These are phyloP conservation scores for Lutraria rhynchaena DNA, from an alignment of 1,140 invertebrate genomes.

Conservation along the genomic window DNA sequence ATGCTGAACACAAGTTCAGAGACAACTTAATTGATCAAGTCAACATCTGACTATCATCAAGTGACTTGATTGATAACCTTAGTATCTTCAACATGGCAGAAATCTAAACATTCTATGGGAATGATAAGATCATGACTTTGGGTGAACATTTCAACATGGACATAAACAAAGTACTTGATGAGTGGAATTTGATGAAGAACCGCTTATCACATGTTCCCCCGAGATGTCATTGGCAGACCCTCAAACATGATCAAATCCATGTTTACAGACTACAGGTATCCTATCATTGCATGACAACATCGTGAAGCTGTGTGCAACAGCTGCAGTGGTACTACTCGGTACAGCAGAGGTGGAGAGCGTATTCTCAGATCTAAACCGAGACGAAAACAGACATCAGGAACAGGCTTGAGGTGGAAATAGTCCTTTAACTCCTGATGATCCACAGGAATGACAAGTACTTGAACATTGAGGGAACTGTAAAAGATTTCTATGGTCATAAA, in stretches of 20 bases:
- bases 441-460: constrained; percentile 31
- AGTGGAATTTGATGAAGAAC: constrained; percentile 8
- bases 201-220: background rate
- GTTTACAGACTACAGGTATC: background rate
- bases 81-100: background rate
- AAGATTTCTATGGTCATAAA: background rate
- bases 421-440: constrained; percentile 23
- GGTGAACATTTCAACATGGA: constrained; percentile 27
- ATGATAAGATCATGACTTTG: constrained; percentile 7
- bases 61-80: constrained; percentile 9
- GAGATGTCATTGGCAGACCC: background rate
- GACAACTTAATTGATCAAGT: constrained; percentile 18
- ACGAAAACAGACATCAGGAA: constrained; percentile 31
- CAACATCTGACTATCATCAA: background rate
- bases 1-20: constrained; percentile 1
- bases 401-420: background rate
- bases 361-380: constrained; percentile 12
- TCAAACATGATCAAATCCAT: background rate
- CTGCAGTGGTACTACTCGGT: constrained; percentile 14
- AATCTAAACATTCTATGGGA: constrained; percentile 8
- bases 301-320: constrained; percentile 7
- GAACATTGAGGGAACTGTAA: constrained; percentile 1
- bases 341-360: constrained; percentile 41
- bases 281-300: background rate
- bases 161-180: background rate